Conservation (phyloP, 2,113 vertebrate species). For the Edolisoma coerulescens region DNA sequence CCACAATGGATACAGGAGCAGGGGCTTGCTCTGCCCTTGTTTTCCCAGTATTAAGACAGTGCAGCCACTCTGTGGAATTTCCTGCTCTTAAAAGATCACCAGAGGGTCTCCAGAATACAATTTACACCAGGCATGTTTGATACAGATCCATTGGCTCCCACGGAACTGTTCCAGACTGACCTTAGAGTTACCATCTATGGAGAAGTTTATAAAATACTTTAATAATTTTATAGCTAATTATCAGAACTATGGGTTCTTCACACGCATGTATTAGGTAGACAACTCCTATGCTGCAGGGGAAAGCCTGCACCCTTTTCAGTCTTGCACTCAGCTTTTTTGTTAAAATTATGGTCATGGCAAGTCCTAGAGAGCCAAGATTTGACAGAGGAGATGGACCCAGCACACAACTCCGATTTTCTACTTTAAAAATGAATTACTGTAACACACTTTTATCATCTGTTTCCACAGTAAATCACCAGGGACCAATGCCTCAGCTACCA, state of each 20-base stretch:
- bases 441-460: slow-evolving; percentile 8
- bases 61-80: not conserved
- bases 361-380: not conserved
- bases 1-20: not conserved
- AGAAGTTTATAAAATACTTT: not conserved
- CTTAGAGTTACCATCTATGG: not conserved
- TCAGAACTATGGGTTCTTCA: not conserved
- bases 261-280: not conserved
- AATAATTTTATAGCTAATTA: not conserved
- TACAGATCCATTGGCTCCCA: not conserved
- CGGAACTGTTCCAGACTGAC: not conserved
- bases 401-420: not conserved
- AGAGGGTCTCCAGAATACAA: not conserved
- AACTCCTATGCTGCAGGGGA: not conserved
- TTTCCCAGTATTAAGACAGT: not conserved
- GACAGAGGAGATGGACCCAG: not conserved
- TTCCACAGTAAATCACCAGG: slow-evolving; percentile 13
- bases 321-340: not conserved
- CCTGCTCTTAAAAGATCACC: not conserved
- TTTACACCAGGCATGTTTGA: not conserved
- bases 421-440: not conserved
- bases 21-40: not conserved
- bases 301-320: not conserved
- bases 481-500: slow-evolving; percentile 2
- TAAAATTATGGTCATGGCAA: not conserved